Evolutionary conservation across 2,113 vertebrate genomes (phyloP).

Genomic region (Alethe diademata): DNA sequence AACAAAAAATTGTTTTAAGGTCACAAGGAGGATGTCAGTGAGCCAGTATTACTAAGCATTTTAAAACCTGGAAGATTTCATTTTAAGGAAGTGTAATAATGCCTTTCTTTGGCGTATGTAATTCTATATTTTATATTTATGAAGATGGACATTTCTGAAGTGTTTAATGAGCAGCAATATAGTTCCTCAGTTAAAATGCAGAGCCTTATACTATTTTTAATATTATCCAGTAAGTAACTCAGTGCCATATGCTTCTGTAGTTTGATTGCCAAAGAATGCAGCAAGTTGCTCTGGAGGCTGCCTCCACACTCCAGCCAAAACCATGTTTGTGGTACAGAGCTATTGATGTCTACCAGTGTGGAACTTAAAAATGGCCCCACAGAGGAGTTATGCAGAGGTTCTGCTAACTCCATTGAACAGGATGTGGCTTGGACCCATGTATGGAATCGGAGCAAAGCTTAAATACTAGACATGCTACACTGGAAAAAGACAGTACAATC

Average conservation of each 20-base stretch:
- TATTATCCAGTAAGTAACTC: constrained; percentile 66
- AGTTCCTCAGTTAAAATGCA: constrained; percentile 54
- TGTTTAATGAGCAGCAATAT: constrained; percentile 71
- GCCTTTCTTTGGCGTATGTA: constrained; percentile 53
- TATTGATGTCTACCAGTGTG: constrained; percentile 9
- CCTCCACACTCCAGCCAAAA: constrained; percentile 53
- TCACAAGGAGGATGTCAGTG: constrained; percentile 49
- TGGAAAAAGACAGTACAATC: neutral
- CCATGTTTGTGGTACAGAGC: constrained; percentile 10
- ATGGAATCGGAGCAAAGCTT: neutral
- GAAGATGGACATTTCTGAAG: constrained; percentile 67
- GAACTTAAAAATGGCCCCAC: constrained; percentile 26
- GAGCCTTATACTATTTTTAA: constrained; percentile 60
- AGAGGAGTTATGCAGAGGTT: neutral
- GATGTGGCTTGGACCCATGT: constrained; percentile 47
- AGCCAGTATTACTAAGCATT: constrained; percentile 41
- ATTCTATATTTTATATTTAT: constrained; percentile 63
- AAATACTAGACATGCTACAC: neutral
- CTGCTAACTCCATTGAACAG: constrained; percentile 8
- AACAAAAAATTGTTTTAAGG: constrained; percentile 63
- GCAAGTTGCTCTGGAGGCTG: constrained; percentile 43
- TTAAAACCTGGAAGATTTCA: constrained; percentile 69
- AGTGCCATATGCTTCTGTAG: constrained; percentile 61
- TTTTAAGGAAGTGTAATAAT: constrained; percentile 55
- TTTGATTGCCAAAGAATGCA: constrained; percentile 56